Evolutionary conservation across 2,113 vertebrate species (phyloP).

Genomic region (Spea bombifrons): DNA sequence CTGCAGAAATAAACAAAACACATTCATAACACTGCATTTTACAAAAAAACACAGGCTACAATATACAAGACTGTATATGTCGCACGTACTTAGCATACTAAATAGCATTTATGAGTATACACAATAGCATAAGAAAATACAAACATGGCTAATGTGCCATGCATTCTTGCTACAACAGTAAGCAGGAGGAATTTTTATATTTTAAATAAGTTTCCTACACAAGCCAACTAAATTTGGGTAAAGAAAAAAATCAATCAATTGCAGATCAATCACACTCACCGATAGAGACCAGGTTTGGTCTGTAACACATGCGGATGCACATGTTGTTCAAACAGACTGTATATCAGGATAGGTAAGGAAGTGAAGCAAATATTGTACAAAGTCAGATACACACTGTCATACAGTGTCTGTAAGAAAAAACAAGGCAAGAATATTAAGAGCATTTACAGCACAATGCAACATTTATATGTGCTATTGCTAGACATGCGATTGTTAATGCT

Average conservation of each 20-base stretch:
- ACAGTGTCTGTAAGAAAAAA: constrained; percentile 83
- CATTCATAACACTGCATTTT: background rate
- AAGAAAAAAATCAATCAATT: background rate
- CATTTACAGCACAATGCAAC: background rate
- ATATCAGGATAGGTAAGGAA: constrained; percentile 94
- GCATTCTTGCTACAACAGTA: no score
- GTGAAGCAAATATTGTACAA: constrained; percentile 99
- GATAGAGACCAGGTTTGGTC: constrained; percentile 89
- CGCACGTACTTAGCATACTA: no score
- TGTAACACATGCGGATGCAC: constrained; percentile 90
- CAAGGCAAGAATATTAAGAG: constrained; percentile 10
- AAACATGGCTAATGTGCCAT: no score
- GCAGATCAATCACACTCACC: constrained; percentile 62
- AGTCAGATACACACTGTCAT: constrained; percentile 97
- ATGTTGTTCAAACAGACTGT: constrained; percentile 97
- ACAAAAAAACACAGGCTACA: background rate
- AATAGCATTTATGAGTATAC: no score
- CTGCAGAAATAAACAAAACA: constrained; percentile 63
- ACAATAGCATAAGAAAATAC: no score
- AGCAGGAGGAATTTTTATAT: no score
- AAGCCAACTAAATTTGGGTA: no score
- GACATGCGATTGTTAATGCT: no score
- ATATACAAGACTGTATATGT: background rate
- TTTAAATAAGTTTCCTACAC: no score
- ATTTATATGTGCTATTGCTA: no score